Conservation (phyloP, 2,888 invertebrate genomes). For the Phyto melanocephala region DNA sequence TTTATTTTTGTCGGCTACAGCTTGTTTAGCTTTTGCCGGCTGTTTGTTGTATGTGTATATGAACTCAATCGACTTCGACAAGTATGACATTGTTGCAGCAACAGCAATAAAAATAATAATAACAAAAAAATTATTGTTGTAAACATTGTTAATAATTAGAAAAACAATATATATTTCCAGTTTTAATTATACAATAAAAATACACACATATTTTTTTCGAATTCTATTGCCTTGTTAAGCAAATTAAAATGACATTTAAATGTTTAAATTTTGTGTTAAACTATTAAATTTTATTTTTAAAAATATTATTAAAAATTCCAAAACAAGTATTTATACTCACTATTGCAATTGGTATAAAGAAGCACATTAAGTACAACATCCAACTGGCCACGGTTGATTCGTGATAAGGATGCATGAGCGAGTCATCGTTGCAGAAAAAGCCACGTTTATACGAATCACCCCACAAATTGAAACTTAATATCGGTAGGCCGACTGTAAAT, state of each 20-base stretch:
- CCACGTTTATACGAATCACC: conserved; percentile 89
- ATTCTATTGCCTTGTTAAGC: neutral
- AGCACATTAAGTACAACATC: conserved; percentile 87
- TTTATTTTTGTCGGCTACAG: neutral
- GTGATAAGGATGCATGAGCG: conserved; percentile 91
- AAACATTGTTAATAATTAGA: conserved; percentile 7
- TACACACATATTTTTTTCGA: too few relatives aligned
- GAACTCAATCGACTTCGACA: neutral
- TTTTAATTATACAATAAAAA: neutral
- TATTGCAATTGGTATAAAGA: conserved; percentile 85
- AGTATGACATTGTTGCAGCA: neutral
- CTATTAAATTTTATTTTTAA: too few relatives aligned
- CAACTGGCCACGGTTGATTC: conserved; percentile 89
- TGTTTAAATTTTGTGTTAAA: too few relatives aligned
- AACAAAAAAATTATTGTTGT: neutral
- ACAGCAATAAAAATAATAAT: neutral
- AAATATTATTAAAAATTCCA: too few relatives aligned
- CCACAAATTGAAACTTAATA: conserved; percentile 85
- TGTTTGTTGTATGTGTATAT: conserved; percentile 21
- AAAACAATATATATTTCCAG: neutral
- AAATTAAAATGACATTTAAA: neutral
- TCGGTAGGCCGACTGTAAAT: conserved; percentile 87
- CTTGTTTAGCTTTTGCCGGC: neutral
- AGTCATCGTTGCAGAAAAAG: conserved; percentile 97
- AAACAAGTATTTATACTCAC: conserved; percentile 83